Evolutionary conservation across 2,797 vertebrate genomes (phyloP).

Genomic region (Odontamblyopus rebecca): DNA sequence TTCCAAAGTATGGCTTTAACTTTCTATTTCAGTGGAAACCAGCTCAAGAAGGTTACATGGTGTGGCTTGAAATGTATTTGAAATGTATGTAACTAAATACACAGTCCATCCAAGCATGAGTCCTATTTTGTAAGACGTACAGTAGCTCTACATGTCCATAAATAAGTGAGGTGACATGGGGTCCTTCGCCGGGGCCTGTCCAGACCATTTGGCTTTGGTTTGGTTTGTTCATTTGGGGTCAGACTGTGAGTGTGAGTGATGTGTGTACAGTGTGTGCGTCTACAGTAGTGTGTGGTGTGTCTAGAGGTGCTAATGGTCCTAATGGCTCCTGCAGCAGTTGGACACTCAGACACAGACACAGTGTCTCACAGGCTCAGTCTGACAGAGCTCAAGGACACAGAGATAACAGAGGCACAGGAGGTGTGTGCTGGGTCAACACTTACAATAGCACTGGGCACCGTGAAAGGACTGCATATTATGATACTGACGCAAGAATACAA

Average conservation of each 20-base stretch:
- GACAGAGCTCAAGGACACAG: conserved; percentile 1
- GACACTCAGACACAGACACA: conserved; percentile 1
- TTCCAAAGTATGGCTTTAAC: too few species aligned
- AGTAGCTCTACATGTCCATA: too few species aligned
- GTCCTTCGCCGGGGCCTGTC: neutral
- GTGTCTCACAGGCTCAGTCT: neutral
- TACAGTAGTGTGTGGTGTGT: neutral
- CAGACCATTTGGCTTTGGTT: neutral
- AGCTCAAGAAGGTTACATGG: too few species aligned
- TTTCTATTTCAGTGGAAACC: too few species aligned
- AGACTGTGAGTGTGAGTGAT: neutral
- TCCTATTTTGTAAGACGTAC: too few species aligned
- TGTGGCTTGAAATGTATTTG: too few species aligned
- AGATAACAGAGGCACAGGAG: neutral
- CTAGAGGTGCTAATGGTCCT: neutral
- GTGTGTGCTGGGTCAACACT: neutral
- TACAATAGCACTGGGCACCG: too few species aligned
- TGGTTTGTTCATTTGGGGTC: neutral
- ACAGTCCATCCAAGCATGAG: too few species aligned
- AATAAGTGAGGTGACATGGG: too few species aligned
- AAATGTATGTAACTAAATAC: too few species aligned
- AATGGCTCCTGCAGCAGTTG: conserved; percentile 1
- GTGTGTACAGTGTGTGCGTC: neutral
- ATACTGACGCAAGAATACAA: too few species aligned
- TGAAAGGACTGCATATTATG: neutral